phyloP scores from a whole-genome alignment of 2,113 vertebrate species.

The Marmota flaviventris region DNA sequence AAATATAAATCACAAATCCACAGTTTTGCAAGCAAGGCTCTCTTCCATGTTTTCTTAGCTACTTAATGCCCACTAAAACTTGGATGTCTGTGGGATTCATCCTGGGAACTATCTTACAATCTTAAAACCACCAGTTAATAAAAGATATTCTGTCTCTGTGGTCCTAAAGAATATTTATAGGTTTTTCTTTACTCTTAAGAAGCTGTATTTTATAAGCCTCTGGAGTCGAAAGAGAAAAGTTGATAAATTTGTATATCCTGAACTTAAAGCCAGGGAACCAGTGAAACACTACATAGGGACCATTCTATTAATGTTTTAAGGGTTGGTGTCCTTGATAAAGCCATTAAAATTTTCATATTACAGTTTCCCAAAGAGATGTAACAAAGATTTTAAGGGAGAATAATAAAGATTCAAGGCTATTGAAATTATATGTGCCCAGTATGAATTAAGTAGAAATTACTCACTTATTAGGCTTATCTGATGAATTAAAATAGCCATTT shows the following conservation, averaged over 20 bases:
- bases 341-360: conserved; percentile 40
- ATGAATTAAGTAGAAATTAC: conserved; percentile 70
- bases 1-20: neutral
- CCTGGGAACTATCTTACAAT: neutral
- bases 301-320: neutral
- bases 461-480: conserved; percentile 59
- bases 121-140: neutral
- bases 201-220: neutral
- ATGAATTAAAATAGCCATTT: conserved; percentile 70
- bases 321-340: neutral
- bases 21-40: neutral
- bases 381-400: conserved; percentile 49
- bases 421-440: conserved; percentile 42
- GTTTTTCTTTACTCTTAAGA: neutral
- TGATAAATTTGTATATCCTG: neutral
- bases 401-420: conserved; percentile 47
- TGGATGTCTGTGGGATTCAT: neutral
- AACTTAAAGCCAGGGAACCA: neutral
- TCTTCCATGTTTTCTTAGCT: neutral
- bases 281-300: neutral
- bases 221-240: conserved; percentile 5
- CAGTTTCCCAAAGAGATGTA: conserved; percentile 38
- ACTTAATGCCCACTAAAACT: neutral
- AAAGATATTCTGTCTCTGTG: neutral
- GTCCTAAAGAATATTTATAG: neutral